Evolutionary conservation across 1,140 invertebrate species (phyloP).

Genomic region (Zaprionus ghesquierei): DNA sequence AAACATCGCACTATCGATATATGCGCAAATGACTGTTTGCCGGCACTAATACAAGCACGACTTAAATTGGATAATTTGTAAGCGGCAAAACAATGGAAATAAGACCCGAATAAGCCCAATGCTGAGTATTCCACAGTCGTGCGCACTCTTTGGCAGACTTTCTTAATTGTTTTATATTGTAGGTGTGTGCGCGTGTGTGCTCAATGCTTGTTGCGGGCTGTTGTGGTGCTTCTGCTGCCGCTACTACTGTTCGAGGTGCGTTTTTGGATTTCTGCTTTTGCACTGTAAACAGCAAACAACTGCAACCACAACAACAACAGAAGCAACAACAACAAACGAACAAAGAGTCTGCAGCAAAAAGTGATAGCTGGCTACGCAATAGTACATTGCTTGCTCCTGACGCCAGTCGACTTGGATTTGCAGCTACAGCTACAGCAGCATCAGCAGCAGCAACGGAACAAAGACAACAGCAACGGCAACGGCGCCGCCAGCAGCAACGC

Average conservation of each 20-base stretch:
- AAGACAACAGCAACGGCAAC: conserved; percentile 12
- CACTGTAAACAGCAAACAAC: conserved; percentile 40
- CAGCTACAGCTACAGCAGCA: conserved; percentile 21
- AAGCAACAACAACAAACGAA: conserved; percentile 23
- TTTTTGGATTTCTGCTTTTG: conserved; percentile 72
- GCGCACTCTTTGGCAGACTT: neutral
- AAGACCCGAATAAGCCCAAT: neutral
- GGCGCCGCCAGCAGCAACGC: conserved; percentile 8
- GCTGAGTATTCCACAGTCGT: neutral
- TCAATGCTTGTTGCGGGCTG: conserved; percentile 20
- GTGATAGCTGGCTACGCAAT: conserved; percentile 35
- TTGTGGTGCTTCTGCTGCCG: conserved; percentile 44
- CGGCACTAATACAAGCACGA: neutral
- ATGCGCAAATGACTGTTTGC: neutral
- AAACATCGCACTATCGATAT: neutral
- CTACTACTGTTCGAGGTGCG: conserved; percentile 62
- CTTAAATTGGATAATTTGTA: neutral
- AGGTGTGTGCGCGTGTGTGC: conserved; percentile 14
- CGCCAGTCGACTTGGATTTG: conserved; percentile 49
- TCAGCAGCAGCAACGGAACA: conserved; percentile 24
- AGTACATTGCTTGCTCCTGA: conserved; percentile 37
- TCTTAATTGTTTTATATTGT: conserved; percentile 4
- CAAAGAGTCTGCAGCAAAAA: conserved; percentile 51
- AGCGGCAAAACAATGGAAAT: neutral
- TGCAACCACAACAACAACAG: conserved; percentile 31